Percentiles rank a stretch among this genome's conserved stretches.
phyloP scores from a whole-genome alignment of 2,113 vertebrate species.

The Notothenia rossii region DNA sequence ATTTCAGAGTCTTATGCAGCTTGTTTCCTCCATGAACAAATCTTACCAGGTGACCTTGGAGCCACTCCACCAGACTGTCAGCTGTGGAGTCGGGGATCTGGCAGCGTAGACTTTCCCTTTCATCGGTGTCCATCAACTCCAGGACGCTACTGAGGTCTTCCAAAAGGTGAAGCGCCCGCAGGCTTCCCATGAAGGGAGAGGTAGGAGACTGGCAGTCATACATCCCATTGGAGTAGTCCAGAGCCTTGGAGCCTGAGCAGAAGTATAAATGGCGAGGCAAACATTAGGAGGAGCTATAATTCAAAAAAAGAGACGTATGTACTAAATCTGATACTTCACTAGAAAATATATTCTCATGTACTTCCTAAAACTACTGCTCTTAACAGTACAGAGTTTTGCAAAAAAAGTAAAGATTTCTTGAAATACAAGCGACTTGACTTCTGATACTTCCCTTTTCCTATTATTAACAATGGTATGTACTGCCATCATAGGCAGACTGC shows the following conservation, averaged over 20 bases:
- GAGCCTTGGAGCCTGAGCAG: slow-evolving; percentile 92
- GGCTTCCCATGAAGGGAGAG: slow-evolving; percentile 93
- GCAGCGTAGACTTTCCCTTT: slow-evolving; percentile 92
- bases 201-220: slow-evolving; percentile 98
- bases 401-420: not conserved
- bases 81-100: slow-evolving; percentile 94
- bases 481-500: not conserved
- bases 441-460: not conserved
- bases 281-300: not conserved
- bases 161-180: slow-evolving; percentile 92
- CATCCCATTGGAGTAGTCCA: slow-evolving; percentile 95
- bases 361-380: not conserved
- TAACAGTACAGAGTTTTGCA: not conserved
- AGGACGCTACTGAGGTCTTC: slow-evolving; percentile 92
- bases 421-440: not conserved
- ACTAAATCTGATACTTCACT: not conserved
- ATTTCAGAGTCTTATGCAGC: not conserved
- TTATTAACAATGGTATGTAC: not conserved
- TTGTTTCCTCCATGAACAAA: not conserved
- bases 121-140: slow-evolving; percentile 94
- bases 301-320: not conserved
- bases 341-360: not conserved
- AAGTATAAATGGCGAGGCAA: not conserved
- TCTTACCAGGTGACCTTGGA: slow-evolving; percentile 92
- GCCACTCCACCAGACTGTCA: slow-evolving; percentile 90